Conservation (phyloP, 2,113 vertebrate species). For the Albula glossodonta region DNA sequence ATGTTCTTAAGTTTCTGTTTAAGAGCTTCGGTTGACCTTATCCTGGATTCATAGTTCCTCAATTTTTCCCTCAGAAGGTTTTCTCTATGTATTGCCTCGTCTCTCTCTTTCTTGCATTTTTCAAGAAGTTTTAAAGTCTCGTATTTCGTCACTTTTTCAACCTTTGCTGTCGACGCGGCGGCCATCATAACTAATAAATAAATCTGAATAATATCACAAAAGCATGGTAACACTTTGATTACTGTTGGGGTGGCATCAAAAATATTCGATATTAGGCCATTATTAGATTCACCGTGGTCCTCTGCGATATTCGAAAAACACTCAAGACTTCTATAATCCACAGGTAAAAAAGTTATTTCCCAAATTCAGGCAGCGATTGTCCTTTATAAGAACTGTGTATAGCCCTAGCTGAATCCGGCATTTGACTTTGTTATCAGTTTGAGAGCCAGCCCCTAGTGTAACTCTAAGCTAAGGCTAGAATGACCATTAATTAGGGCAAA, state of each 20-base stretch:
- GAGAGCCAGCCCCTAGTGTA: conserved; percentile 61
- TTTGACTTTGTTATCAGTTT: conserved; percentile 54
- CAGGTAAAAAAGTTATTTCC: conserved; percentile 4
- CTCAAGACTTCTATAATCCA: background rate
- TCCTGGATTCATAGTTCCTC: conserved; percentile 61
- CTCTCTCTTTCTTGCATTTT: conserved; percentile 73
- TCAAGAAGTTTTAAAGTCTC: conserved; percentile 73
- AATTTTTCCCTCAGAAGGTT: conserved; percentile 67
- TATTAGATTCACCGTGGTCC: background rate
- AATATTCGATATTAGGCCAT: background rate
- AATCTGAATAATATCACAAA: conserved; percentile 16
- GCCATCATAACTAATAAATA: conserved; percentile 51
- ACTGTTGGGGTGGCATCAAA: background rate
- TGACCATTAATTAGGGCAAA: conserved; percentile 77
- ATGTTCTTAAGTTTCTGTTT: conserved; percentile 72
- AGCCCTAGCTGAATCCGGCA: conserved; percentile 25
- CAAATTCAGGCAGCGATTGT: conserved; percentile 41
- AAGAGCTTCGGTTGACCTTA: conserved; percentile 64
- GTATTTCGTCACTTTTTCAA: conserved; percentile 65
- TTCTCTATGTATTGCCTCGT: conserved; percentile 71
- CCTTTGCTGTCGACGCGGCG: conserved; percentile 51
- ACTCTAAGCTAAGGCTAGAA: conserved; percentile 76
- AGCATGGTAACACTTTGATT: background rate
- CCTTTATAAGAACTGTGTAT: conserved; percentile 30
- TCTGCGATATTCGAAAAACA: background rate